These are phyloP conservation scores for Helarctos malayanus DNA, from an alignment of 2,797 vertebrate species.

Conservation along the genomic window DNA sequence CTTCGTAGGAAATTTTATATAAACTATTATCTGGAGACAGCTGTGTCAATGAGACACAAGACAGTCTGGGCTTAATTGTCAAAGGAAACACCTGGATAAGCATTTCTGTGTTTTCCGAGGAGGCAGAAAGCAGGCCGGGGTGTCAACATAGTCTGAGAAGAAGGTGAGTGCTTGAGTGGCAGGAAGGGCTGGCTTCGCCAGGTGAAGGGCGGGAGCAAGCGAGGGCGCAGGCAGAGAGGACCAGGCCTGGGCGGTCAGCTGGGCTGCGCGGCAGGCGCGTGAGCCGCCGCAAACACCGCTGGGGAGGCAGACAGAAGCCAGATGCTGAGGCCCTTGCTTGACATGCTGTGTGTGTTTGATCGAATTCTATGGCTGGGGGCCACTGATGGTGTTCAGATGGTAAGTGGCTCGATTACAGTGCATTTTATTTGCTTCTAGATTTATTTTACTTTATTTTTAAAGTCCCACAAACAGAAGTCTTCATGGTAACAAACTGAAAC, in stretches of 20 bases:
- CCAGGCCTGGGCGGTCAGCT: neutral
- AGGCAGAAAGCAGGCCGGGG: neutral
- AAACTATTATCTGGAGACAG: neutral
- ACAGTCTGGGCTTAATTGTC: neutral
- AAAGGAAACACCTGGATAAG: accelerated
- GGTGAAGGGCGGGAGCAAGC: neutral
- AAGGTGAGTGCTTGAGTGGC: neutral
- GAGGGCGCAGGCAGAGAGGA: accelerated
- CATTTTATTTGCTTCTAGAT: neutral
- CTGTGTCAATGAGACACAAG: neutral
- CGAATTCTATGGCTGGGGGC: too few relatives aligned
- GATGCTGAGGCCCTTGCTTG: accelerated
- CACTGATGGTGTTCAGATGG: neutral
- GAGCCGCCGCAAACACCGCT: accelerated
- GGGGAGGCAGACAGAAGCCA: too few relatives aligned
- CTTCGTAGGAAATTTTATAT: neutral
- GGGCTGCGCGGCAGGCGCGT: accelerated
- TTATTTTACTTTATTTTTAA: neutral
- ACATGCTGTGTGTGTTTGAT: accelerated
- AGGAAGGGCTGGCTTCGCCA: neutral
- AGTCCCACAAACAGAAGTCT: neutral
- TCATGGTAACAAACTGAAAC: neutral
- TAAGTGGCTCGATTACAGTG: neutral
- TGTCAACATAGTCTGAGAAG: neutral
- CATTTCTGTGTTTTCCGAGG: neutral